Base-by-base conservation (phyloP, 2,113 vertebrate genomes). In the Chionodraco myersi region DNA sequence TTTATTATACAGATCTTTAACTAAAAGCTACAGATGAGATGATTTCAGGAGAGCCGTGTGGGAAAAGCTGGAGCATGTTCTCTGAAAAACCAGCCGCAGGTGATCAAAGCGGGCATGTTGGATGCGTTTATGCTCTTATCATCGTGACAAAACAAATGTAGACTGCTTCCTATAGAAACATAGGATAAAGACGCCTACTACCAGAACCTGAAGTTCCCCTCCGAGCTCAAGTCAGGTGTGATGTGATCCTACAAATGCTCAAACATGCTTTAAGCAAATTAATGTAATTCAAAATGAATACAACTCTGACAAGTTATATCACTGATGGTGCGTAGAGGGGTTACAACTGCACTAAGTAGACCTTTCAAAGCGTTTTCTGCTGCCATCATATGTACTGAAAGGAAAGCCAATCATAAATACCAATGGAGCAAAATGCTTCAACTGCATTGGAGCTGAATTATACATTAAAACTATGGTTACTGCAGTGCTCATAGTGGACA, bases 211-310 rank as follows among this genome's bases (percentile, higher is more conserved):
- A 73, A 72, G 51, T 75, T 16, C 75, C 54, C 79, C 65, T 71
- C 54, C 1, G 18, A 75, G 74, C 60, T 72, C 2, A 12, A 68
- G 66, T 73, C 51, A 56, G 75, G 52, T 86, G 66, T 61, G 62
- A 88, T 75, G 84, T 79, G 82, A 86, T 77, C 80, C 61, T 52
- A 85, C 66, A 12, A 63, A 80, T 75, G 75, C 77, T 80, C 85
- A 84, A 82, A 84, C 68, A 87, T 77, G 80, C 69, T 68, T 79
- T 71, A 83, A 84, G 79, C 68, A 89, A 90, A 84, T 84, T 79
- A 86, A 88, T 87, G 84, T 70, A 88, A 90, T 88, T 90, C 49
- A 91, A 87, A 84, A 90, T 63, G 71, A 87, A 87, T 69, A 83
- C 76, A 88, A 89, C 83, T 87, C 64, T 78, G 60, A 80, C 59